phyloP scores from a whole-genome alignment of 2,797 vertebrate species.

The Artibeus jamaicensis region DNA sequence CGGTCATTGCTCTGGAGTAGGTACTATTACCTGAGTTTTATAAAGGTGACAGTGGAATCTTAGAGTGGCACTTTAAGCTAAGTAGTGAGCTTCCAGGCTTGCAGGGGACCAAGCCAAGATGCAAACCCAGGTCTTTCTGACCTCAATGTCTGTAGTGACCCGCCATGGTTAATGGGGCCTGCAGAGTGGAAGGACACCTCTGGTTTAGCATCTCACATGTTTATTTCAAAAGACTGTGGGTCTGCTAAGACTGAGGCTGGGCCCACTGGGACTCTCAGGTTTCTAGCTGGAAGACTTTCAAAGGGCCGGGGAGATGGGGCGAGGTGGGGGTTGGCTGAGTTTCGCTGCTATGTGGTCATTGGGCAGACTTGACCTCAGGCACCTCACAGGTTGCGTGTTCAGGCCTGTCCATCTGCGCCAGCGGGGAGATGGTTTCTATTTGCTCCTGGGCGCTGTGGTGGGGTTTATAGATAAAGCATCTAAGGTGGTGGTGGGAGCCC shows the following conservation, averaged over 20 bases:
- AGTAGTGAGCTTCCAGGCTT: neutral
- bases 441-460: neutral
- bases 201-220: neutral
- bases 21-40: slow-evolving; percentile 23
- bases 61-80: neutral
- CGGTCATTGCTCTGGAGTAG: neutral
- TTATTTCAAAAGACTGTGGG: neutral
- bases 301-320: neutral
- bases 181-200: neutral
- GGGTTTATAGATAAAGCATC: neutral
- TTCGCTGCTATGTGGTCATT: neutral
- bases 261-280: neutral
- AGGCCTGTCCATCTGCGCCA: neutral
- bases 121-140: neutral
- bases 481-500: neutral
- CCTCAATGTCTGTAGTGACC: neutral
- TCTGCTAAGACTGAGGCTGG: neutral
- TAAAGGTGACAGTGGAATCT: neutral
- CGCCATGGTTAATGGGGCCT: neutral
- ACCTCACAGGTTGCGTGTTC: neutral
- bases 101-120: neutral
- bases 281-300: neutral
- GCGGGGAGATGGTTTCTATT: neutral
- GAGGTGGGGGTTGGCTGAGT: neutral
- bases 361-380: neutral